These are phyloP conservation scores for Graphium colonna DNA, from an alignment of 2,888 invertebrate species.

Conservation along the genomic window DNA sequence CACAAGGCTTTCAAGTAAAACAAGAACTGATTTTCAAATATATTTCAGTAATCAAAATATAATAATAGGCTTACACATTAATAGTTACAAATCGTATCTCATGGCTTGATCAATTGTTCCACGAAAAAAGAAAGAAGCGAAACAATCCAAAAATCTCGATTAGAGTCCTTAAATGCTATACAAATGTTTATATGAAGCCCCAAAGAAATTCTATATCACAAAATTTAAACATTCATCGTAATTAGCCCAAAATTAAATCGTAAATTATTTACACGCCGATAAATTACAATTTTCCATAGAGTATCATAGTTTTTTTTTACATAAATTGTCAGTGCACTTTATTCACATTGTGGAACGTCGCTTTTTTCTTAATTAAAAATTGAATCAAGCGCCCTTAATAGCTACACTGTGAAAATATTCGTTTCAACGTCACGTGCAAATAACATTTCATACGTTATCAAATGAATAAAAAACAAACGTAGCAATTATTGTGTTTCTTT, in stretches of 20 bases:
- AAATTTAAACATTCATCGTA: constrained; percentile 35
- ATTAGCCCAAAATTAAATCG: constrained; percentile 32
- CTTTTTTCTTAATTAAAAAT: constrained; percentile 32
- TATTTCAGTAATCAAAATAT: constrained; percentile 81
- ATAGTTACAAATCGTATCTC: constrained; percentile 76
- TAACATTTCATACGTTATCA: constrained; percentile 23
- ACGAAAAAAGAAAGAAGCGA: constrained; percentile 34
- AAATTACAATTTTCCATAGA: constrained; percentile 58
- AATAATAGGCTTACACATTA: constrained; percentile 78
- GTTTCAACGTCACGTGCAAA: constrained; percentile 31
- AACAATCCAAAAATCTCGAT: constrained; percentile 32
- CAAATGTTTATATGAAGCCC: constrained; percentile 27
- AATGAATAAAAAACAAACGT: constrained; percentile 24
- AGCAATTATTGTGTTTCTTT: constrained; percentile 26
- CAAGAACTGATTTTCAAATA: constrained; percentile 66
- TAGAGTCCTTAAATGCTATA: constrained; percentile 32
- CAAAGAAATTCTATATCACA: constrained; percentile 28
- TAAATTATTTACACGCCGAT: constrained; percentile 45
- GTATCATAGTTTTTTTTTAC: constrained; percentile 58
- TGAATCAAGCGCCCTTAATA: constrained; percentile 41
- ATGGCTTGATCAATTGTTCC: constrained; percentile 50
- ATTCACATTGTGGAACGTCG: constrained; percentile 64
- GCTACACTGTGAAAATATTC: constrained; percentile 49
- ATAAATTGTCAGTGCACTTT: constrained; percentile 61
- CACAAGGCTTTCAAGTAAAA: constrained; percentile 34